Conservation (phyloP, 1,140 invertebrate genomes). For the Conus betulinus region DNA sequence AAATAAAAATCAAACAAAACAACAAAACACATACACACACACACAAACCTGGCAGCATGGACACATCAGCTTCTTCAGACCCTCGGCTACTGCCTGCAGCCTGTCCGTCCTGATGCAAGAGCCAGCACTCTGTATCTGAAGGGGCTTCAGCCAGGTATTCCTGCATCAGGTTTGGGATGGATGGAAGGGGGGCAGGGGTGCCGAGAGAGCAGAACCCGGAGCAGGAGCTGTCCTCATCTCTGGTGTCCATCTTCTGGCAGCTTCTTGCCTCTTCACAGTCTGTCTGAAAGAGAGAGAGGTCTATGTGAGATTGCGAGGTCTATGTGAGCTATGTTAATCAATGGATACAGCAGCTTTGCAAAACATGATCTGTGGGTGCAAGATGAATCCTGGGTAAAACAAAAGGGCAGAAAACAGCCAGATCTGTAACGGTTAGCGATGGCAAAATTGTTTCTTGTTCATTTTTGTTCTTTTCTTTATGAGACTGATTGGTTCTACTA, state of each 20-base stretch:
- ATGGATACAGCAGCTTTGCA: no score
- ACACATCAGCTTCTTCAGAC: neutral
- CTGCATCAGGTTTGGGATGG: conserved; percentile 22
- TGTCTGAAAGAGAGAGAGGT: neutral
- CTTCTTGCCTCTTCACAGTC: neutral
- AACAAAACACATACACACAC: neutral
- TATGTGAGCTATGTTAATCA: no score
- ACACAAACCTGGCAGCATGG: neutral
- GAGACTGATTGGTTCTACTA: no score
- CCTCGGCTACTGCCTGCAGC: neutral
- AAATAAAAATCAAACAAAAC: neutral
- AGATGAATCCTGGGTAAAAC: no score
- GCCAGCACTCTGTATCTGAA: neutral
- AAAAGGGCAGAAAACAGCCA: no score
- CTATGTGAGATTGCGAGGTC: no score
- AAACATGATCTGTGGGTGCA: no score
- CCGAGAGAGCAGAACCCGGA: neutral
- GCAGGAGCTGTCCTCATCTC: no score
- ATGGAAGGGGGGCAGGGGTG: neutral
- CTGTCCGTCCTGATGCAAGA: neutral
- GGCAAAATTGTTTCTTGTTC: no score
- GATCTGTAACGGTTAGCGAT: no score
- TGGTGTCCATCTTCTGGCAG: neutral
- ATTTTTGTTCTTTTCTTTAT: no score
- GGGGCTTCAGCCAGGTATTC: neutral